Evolutionary conservation across 2,888 invertebrate genomes (phyloP), one percentile per base, ranked within the genome.

Genomic region (Andrena minutula): DNA sequence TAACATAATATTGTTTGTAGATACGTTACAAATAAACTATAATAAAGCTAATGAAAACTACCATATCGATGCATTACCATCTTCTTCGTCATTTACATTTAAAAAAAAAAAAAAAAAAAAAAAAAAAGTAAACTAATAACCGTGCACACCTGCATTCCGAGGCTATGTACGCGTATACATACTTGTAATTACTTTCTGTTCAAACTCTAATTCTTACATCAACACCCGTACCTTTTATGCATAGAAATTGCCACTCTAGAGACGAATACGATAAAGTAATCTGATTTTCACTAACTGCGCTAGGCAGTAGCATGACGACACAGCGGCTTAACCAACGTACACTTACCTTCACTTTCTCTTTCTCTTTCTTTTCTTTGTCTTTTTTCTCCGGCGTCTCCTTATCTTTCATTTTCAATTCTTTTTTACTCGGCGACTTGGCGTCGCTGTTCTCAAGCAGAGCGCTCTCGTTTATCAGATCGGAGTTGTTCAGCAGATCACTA

Each of bases 261-360:
- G 20, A 75, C 51, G 28, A 63, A 26, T 30, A 49, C 30, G 53
- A 35, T 35, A 3, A 56, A 61, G 70, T 75, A 79, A 60, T 12
- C 32, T 71, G 30, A 49, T 3, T 56, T 53, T 61, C 32, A 12
- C 65, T 66, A 70, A 58, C 30, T 41, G 41, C 53, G 51, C 32
- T 26, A 75, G 53, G 61, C 65, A 23, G n/a, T 56, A 53, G 58
- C 69, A 60, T 41, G 49, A 26, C 20, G 23, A n/a, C n/a, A n/a
- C n/a, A n/a, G 12, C 47, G 49, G 66, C 74, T 35, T 32, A 58
- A 69, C 53, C 53, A 28, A 56, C 28, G 56, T 26, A 6, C 20
- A 82, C 88, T 93, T 94, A 95, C 95, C 95, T 95, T 95, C 1
- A 94, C 89, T 91, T 94, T 95, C 68, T 94, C 89, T 91, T 94